Evolutionary conservation across 2,888 invertebrate genomes (phyloP).

Genomic region (Ormyrus pomaceus): DNA sequence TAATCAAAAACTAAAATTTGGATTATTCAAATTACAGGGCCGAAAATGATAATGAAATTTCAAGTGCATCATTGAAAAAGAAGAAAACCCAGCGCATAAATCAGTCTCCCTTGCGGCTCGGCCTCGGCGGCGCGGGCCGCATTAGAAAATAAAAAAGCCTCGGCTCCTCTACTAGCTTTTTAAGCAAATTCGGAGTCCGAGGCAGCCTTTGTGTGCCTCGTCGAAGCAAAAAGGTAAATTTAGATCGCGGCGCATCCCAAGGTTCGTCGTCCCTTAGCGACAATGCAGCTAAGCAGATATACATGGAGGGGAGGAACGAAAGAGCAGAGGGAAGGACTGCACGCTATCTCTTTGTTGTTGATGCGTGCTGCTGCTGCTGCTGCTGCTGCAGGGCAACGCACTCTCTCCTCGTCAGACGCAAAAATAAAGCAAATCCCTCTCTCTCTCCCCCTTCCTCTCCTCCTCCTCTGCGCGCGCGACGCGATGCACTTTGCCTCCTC

Average conservation of each 20-base stretch:
- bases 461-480: slow-evolving; percentile 19
- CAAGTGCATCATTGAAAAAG: too few species aligned
- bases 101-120: too few species aligned
- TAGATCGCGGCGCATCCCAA: slow-evolving; percentile 48
- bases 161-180: too few species aligned
- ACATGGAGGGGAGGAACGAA: background rate
- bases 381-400: slow-evolving; percentile 60
- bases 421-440: slow-evolving; percentile 63
- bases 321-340: background rate
- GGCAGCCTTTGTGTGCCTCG: too few species aligned
- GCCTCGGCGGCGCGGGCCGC: too few species aligned
- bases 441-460: background rate
- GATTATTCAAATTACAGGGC: too few species aligned
- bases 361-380: slow-evolving; percentile 54
- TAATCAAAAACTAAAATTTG: too few species aligned
- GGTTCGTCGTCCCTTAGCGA: slow-evolving; percentile 58
- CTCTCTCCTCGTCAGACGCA: slow-evolving; percentile 63
- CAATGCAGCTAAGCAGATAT: slow-evolving; percentile 58
- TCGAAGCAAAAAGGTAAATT: slow-evolving; percentile 15
- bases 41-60: too few species aligned
- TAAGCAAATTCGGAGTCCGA: too few species aligned
- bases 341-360: slow-evolving; percentile 63
- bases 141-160: too few species aligned
- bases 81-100: too few species aligned
- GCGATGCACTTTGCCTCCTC: slow-evolving; percentile 23